Conservation (phyloP, 2,888 invertebrate genomes). For the Lasioglossum lativentre region DNA sequence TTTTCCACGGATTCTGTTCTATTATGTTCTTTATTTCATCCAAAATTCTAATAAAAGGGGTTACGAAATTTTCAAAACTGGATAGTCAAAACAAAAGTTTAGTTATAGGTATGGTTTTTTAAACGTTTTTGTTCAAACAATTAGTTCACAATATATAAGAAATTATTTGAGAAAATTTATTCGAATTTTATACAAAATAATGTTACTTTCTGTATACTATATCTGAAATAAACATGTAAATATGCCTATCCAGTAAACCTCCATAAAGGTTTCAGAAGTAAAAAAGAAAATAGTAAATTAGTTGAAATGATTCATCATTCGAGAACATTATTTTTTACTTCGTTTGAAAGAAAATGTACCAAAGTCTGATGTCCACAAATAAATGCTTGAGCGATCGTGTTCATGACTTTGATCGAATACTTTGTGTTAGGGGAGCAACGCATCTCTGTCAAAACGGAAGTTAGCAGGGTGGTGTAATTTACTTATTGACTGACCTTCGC, state of each 20-base stretch:
- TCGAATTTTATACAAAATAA: neutral
- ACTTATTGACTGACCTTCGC: constrained; percentile 1
- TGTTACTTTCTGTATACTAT: neutral
- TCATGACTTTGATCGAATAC: neutral
- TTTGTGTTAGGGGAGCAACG: neutral
- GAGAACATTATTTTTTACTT: neutral
- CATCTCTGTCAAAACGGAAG: neutral
- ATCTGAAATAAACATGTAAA: neutral
- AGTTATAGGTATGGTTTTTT: too few species aligned
- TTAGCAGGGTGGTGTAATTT: neutral
- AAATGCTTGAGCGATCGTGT: neutral
- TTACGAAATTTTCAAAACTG: too few species aligned
- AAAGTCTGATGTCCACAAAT: neutral
- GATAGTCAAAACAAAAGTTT: too few species aligned
- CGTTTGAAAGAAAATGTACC: neutral
- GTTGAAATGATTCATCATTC: neutral
- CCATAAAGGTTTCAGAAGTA: neutral
- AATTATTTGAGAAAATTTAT: neutral
- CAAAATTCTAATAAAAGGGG: neutral
- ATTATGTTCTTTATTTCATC: neutral
- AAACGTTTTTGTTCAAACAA: neutral
- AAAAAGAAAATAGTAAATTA: neutral
- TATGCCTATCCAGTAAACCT: neutral
- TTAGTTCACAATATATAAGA: neutral
- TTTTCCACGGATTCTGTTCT: neutral